Base-by-base conservation (phyloP, 2,113 vertebrate genomes). In the Semnornis frantzii region DNA sequence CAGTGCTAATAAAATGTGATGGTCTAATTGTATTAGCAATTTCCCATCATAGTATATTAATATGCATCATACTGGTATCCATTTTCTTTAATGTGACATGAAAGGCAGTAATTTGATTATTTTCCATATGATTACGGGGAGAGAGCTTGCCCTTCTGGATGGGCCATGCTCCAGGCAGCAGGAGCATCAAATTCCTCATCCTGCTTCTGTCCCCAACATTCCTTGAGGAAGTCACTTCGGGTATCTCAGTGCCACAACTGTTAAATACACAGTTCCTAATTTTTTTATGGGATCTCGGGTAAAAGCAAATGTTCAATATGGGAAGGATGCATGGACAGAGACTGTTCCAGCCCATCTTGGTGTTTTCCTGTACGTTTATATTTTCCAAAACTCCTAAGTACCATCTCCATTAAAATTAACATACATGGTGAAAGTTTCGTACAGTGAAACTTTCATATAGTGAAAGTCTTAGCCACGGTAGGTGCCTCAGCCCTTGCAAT, bases 21-120 rank as follows among this genome's bases (percentile, higher is more conserved):
- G 96, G 93, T 97, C 97, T 98, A 97, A 98, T 98, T 98, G 97
- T 98, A 97, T 98, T 98, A 98, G 97, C 98, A 97, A 97, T 97
- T 97, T 96, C 95, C 97, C 97, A 98, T 98, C 98, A 97, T 96
- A 97, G 97, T 98, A 95, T 97, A 98, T 98, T 98, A 98, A 98
- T 97, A 98, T 96, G 97, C 96, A 97, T 97, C 97, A 97, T 95
- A 97, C 95, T 97, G 96, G 97, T 97, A 98, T 95, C 97, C 95
- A 92, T 98, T 98, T 97, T 95, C 97, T 91, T 97, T 97, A 98
- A 98, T 97, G 92, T 97, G 96, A 98, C 97, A 97, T 97, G 97
- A 98, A 98, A 98, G 97, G 96, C 95, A 81, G 92, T 97, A 98
- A 98, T 97, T 96, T 97, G 97, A 98, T 98, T 98, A 98, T 97